Base-by-base conservation (phyloP, 1,140 invertebrate genomes). In the Cheumatopsyche charites region DNA sequence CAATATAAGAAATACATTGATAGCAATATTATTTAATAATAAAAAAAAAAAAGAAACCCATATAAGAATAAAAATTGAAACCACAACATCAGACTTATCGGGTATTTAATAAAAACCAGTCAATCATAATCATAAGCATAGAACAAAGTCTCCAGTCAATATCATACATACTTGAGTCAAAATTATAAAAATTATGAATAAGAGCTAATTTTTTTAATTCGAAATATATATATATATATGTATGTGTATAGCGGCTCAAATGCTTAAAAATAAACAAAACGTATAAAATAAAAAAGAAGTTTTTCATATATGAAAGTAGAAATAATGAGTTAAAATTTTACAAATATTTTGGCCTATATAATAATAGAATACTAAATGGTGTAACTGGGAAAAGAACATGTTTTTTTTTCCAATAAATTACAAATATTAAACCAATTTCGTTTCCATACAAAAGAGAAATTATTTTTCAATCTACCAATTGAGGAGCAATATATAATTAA, bases 161-260 rank as follows among this genome's bases (percentile, higher is more conserved):
- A 74, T 74, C 73, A 74, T 73, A 73, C 72, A 73, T 74, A 67
- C 73, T 74, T 71, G 73, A 71, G 73, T 74, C 69, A 74, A 74
- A 47, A 74, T 74, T 74, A 74, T 74, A 74, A 74, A 74, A 74
- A 70, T 67, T 71, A 74, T 62, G 52, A 63, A 69, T 73, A 73
- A 61, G 67, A 74, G 67, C 72, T 74, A 74, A 67, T 70, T 62
- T 55, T 52, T 70, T 67, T 63, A 71, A 71, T 73, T 69, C 67
- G 66, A 65, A 68, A 41, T 63, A 61, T 66, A 17, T 58, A 36
- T 36, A 36, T 47, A 63, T 63, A n/a, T 23, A 55, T 66, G 21
- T 36, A 65, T 69, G 69, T 26, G n/a, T 58, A 58, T 58, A 25
- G 19, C 49, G 58, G 71, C 65, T 73, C 67, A 69, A 69, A 52